These are phyloP conservation scores for Meteorus colon DNA, from an alignment of 2,888 invertebrate species.

Conservation along the genomic window DNA sequence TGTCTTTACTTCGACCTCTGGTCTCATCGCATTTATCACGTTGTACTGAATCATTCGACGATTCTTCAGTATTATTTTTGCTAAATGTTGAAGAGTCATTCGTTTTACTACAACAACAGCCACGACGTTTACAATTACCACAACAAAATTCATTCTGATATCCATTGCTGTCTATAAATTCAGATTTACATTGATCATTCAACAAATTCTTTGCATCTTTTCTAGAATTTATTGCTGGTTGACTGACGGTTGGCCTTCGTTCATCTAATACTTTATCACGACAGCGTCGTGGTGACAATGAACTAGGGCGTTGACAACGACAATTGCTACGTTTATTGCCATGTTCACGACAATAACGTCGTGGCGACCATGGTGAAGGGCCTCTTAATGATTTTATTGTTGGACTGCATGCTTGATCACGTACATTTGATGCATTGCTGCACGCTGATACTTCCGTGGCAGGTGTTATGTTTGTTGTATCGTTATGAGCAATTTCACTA, in stretches of 20 bases:
- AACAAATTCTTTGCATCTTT: slow-evolving; percentile 69
- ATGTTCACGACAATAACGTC: slow-evolving; percentile 15
- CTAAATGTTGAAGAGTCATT: not conserved
- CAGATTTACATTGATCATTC: slow-evolving; percentile 64
- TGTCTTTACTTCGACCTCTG: slow-evolving; percentile 8
- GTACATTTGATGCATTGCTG: slow-evolving; percentile 47
- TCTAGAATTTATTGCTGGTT: slow-evolving; percentile 47
- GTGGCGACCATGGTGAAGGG: slow-evolving; percentile 26
- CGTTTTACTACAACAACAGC: slow-evolving; percentile 19
- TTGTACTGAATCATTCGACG: not conserved
- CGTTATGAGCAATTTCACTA: slow-evolving; percentile 64
- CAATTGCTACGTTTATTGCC: slow-evolving; percentile 20
- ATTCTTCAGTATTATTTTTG: not conserved
- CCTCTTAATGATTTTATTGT: slow-evolving; percentile 19
- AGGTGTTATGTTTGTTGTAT: slow-evolving; percentile 64
- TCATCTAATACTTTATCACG: slow-evolving; percentile 5
- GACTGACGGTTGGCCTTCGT: slow-evolving; percentile 42
- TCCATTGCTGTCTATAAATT: slow-evolving; percentile 37
- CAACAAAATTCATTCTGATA: slow-evolving; percentile 45
- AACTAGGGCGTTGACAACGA: not conserved
- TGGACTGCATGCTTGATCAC: slow-evolving; percentile 53
- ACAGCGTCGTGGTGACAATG: slow-evolving; percentile 3
- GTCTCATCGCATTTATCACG: slow-evolving; percentile 51
- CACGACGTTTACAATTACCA: slow-evolving; percentile 16
- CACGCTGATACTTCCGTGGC: slow-evolving; percentile 31